A percentile compares a stretch with the other conserved stretches of the same genome.
Conservation (phyloP, 2,888 invertebrate species). For the Syritta pipiens region DNA sequence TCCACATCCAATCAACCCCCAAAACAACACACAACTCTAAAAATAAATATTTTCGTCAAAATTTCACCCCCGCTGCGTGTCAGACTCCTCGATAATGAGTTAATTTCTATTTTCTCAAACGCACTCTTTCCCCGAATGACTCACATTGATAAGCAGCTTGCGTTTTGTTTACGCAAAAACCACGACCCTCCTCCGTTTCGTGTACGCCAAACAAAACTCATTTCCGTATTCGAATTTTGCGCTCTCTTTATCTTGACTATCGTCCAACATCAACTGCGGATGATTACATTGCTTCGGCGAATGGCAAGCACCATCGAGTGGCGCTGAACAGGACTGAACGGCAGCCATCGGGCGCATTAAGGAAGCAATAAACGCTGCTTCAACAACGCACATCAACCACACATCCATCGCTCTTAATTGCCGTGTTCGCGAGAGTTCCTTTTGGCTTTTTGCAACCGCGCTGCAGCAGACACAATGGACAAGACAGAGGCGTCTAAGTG, state of each 20-base stretch:
- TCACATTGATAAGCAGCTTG: background rate
- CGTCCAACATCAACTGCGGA: background rate
- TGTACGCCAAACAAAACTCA: slow-evolving; percentile 9
- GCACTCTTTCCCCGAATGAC: background rate
- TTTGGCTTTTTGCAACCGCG: slow-evolving; percentile 25
- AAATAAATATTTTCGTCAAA: too few species aligned
- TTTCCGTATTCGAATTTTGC: slow-evolving; percentile 28
- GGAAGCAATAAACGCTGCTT: slow-evolving; percentile 32
- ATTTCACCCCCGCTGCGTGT: too few species aligned
- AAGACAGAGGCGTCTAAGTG: background rate
- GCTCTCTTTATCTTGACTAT: background rate
- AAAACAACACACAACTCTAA: too few species aligned
- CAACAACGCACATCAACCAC: background rate
- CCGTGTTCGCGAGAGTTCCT: slow-evolving; percentile 8
- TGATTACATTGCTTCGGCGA: too few species aligned
- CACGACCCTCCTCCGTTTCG: background rate
- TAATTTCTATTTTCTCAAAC: slow-evolving; percentile 3
- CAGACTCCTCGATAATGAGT: slow-evolving; percentile 7
- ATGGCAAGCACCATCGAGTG: too few species aligned
- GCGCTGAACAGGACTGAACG: too few species aligned
- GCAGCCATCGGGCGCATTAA: too few species aligned
- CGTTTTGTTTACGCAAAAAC: slow-evolving; percentile 4
- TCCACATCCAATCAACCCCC: too few species aligned
- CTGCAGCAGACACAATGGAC: background rate
- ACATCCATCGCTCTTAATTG: slow-evolving; percentile 20